phyloP scores from a whole-genome alignment of 2,888 invertebrate species.

The Ophraella communa region DNA sequence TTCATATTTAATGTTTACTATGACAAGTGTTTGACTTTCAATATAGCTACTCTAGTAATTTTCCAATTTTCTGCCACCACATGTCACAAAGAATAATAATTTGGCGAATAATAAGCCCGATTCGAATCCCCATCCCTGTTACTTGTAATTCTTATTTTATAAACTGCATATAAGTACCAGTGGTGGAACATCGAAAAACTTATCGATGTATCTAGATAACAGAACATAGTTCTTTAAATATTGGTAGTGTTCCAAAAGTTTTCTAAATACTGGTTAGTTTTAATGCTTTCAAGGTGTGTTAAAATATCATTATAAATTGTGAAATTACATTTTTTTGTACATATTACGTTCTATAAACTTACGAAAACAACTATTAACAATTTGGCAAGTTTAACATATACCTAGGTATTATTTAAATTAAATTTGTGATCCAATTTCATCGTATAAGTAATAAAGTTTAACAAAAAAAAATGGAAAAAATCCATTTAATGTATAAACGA shows the following conservation, averaged over 20 bases:
- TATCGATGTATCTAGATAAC: too few relatives aligned
- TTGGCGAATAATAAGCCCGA: slow-evolving; percentile 39
- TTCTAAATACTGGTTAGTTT: not conserved
- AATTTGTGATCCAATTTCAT: not conserved
- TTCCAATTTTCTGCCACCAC: slow-evolving; percentile 46
- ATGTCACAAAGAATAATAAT: slow-evolving; percentile 47
- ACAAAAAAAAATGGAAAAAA: not conserved
- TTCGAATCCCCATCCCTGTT: slow-evolving; percentile 3
- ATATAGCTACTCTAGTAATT: slow-evolving; percentile 42
- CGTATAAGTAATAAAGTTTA: not conserved
- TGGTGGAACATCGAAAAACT: slow-evolving; percentile 8
- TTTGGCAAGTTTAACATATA: not conserved
- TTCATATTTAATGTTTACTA: slow-evolving; percentile 14
- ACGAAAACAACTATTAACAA: not conserved
- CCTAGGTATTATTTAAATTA: not conserved
- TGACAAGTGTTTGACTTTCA: slow-evolving; percentile 33
- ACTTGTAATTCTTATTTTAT: slow-evolving; percentile 24
- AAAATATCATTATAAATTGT: not conserved
- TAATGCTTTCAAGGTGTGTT: not conserved
- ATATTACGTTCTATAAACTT: not conserved
- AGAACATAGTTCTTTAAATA: too few relatives aligned
- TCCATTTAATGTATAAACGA: not conserved
- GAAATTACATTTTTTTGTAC: not conserved
- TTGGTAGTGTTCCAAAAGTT: too few relatives aligned
- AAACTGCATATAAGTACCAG: slow-evolving; percentile 17